These are phyloP conservation scores for Temnothorax rugatulus DNA, from an alignment of 2,888 invertebrate genomes.

Conservation along the genomic window DNA sequence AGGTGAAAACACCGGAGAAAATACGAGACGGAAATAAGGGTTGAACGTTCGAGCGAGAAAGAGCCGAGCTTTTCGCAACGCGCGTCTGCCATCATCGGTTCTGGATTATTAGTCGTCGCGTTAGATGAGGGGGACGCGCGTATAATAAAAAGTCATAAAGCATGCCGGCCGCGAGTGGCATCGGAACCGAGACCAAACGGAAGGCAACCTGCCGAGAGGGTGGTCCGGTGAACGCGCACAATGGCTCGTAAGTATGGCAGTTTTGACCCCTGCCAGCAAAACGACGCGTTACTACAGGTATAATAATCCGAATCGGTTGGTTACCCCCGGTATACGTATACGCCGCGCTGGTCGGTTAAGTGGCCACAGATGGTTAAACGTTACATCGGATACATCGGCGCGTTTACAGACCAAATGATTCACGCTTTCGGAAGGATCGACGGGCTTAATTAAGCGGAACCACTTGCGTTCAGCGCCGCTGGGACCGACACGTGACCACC, in stretches of 20 bases:
- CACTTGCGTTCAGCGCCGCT: slow-evolving; percentile 52
- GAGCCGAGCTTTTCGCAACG: slow-evolving; percentile 20
- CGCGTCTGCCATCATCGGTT: slow-evolving; percentile 60
- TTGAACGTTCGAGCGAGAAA: slow-evolving; percentile 35
- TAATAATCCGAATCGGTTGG: slow-evolving; percentile 79
- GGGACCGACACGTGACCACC: slow-evolving; percentile 39
- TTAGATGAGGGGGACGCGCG: slow-evolving; percentile 59
- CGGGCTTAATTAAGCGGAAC: slow-evolving; percentile 79
- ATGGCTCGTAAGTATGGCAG: slow-evolving; percentile 63
- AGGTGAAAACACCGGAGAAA: slow-evolving; percentile 7
- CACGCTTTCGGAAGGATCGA: slow-evolving; percentile 70
- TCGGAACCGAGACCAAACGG: slow-evolving; percentile 52
- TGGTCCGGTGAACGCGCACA: slow-evolving; percentile 57
- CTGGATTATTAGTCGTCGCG: slow-evolving; percentile 72
- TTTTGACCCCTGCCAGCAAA: slow-evolving; percentile 63
- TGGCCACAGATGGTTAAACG: slow-evolving; percentile 80
- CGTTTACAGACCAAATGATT: slow-evolving; percentile 74
- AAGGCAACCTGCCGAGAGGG: slow-evolving; percentile 72
- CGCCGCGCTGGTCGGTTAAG: slow-evolving; percentile 73
- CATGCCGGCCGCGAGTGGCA: slow-evolving; percentile 23
- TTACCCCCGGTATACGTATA: slow-evolving; percentile 64
- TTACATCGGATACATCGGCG: slow-evolving; percentile 58
- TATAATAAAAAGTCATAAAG: slow-evolving; percentile 74
- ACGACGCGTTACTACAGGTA: slow-evolving; percentile 75
- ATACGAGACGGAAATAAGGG: slow-evolving; percentile 42